Percentiles rank a stretch among this genome's conserved stretches.
These are phyloP conservation scores for Nicator chloris DNA, from an alignment of 2,113 vertebrate species.

Conservation along the genomic window DNA sequence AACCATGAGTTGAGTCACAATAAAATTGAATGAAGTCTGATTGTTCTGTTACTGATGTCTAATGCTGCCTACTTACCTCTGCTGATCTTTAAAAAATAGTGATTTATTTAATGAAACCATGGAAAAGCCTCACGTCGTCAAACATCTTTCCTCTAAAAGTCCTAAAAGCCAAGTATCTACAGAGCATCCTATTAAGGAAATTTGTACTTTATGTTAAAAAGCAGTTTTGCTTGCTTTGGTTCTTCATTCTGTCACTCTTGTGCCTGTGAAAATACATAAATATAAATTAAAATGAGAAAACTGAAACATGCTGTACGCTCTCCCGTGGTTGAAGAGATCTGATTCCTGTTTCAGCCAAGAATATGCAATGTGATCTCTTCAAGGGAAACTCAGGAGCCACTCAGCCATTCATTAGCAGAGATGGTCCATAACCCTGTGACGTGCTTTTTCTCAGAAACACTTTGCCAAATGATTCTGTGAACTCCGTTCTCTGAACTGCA, in stretches of 20 bases:
- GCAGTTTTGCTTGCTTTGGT: background rate
- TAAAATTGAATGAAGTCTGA: background rate
- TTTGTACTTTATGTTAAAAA: background rate
- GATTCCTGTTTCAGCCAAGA: background rate
- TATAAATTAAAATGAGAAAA: background rate
- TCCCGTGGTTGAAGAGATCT: background rate
- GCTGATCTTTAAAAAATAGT: slow-evolving; percentile 2
- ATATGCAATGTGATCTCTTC: background rate
- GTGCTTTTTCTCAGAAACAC: background rate
- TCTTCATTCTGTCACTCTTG: background rate
- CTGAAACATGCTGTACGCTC: background rate
- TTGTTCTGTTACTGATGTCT: background rate
- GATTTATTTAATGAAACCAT: slow-evolving; percentile 20
- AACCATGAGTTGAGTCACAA: background rate
- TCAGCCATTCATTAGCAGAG: background rate
- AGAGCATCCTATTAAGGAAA: background rate
- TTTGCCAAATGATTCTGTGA: background rate
- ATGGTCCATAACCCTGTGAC: background rate
- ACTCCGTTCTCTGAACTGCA: background rate
- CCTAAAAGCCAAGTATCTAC: background rate
- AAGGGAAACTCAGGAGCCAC: background rate
- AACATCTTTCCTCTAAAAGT: background rate
- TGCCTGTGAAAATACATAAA: background rate
- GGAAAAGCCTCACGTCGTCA: background rate
- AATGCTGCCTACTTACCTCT: background rate